Conservation (phyloP, 2,888 invertebrate species). For the Glaucopsyche alexis region DNA sequence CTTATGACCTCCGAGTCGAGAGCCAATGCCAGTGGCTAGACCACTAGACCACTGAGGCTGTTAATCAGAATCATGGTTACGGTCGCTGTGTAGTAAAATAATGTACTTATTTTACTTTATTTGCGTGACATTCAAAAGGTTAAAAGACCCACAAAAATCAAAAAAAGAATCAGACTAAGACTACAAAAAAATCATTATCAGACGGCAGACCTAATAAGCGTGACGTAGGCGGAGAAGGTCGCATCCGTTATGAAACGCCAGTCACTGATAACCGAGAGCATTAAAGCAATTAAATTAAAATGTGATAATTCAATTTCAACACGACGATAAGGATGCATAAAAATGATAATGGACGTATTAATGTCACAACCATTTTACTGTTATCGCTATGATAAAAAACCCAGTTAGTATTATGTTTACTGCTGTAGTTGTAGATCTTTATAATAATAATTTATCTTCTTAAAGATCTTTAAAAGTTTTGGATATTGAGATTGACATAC, state of each 20-base stretch:
- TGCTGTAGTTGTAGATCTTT: background rate
- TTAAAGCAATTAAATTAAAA: background rate
- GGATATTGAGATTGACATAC: too few relatives aligned
- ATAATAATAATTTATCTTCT: too few relatives aligned
- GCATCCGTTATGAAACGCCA: slow-evolving; percentile 2
- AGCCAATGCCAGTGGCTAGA: too few relatives aligned
- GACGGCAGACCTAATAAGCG: background rate
- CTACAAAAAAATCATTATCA: background rate
- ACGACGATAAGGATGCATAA: slow-evolving; percentile 23
- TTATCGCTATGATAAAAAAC: slow-evolving; percentile 4
- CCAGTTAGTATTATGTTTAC: background rate
- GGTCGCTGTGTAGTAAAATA: too few relatives aligned
- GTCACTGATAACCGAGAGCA: background rate
- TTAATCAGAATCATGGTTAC: too few relatives aligned
- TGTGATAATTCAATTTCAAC: slow-evolving; percentile 20
- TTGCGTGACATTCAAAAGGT: background rate
- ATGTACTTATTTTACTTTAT: too few relatives aligned
- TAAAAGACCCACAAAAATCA: background rate
- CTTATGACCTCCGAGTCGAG: too few relatives aligned
- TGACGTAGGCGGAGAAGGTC: background rate
- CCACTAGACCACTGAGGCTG: too few relatives aligned
- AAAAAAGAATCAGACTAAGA: too few relatives aligned
- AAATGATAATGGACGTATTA: slow-evolving; percentile 22
- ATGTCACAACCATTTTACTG: slow-evolving; percentile 18
- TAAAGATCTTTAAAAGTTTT: too few relatives aligned